Base-by-base conservation (phyloP, 1,140 invertebrate genomes). In the Musca vetustissima region DNA sequence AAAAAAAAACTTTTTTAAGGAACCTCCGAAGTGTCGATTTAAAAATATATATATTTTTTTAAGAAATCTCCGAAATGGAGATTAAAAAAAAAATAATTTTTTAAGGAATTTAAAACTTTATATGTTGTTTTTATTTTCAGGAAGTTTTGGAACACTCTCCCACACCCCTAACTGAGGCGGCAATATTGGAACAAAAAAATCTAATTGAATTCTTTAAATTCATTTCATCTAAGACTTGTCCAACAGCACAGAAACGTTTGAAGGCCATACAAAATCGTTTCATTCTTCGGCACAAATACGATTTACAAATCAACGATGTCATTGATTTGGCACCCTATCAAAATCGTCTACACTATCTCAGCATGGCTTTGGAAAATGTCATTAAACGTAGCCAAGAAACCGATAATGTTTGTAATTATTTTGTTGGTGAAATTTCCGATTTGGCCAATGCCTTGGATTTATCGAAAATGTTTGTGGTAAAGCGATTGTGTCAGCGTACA, bases 201-300 rank as follows among this genome's bases (percentile, higher is more conserved):
- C 22, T 75, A 2, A 32, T 80, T 0, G 79, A 81, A 49, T 71
- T 81, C 13, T 75, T 78, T 3, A 76, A 81, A 61, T 66, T 81
- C 9, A 70, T 77, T 43, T 55, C 76, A 4, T 73, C 77, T 1
- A 71, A 72, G 4, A 70, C 69, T 0, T 74, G 76, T 0, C 7
- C 61, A 0, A 52, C 69, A 14, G 74, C 70, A 7, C 53, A 72
- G 17, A 69, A 70, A 21, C 78, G 75, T 4, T 74, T 78, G 47
- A 15, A 69, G 11, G 52, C 74, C 24, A 75, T 81, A 9, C 72
- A 78, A 66, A 71, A 80, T 24, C 71, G 77, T 22, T 74, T 75
- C n/a, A 64, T 73, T 8, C 55, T 81, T 0, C 49, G 68, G 14
- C 65, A 74, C 2, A 75, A 77, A 11, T 80, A 77, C 25, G 69